These are phyloP conservation scores for Alauda arvensis DNA, from an alignment of 2,797 vertebrate genomes.

Conservation along the genomic window DNA sequence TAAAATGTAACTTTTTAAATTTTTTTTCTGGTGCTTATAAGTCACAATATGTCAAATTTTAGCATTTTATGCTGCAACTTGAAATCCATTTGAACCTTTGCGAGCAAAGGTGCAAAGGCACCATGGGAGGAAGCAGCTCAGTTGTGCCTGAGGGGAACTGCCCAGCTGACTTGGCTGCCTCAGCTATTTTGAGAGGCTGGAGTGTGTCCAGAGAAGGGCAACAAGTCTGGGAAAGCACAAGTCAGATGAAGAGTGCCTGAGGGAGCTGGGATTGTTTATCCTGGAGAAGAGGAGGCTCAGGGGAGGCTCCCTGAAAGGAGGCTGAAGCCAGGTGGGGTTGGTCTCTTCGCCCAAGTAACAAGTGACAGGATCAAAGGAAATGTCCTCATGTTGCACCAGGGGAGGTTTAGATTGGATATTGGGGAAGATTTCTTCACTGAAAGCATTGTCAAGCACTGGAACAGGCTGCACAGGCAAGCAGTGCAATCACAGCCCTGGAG, in stretches of 20 bases:
- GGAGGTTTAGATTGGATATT: not conserved
- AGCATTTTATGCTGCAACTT: not conserved
- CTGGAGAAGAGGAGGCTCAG: not conserved
- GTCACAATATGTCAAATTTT: not conserved
- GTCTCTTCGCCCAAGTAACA: not conserved
- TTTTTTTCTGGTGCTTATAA: not conserved
- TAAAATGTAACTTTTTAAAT: not conserved
- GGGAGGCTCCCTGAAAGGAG: not conserved
- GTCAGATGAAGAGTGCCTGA: fast-evolving
- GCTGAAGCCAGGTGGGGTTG: fast-evolving
- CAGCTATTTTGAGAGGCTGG: not conserved
- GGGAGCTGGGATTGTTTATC: fast-evolving
- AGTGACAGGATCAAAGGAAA: not conserved
- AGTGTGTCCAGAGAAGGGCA: not conserved
- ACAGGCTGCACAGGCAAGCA: not conserved
- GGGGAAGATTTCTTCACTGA: not conserved
- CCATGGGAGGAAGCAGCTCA: not conserved
- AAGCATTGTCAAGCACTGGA: not conserved
- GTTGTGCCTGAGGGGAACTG: not conserved
- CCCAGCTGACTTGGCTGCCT: not conserved
- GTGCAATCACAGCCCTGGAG: not conserved
- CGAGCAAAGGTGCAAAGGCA: not conserved
- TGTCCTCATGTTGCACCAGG: not conserved
- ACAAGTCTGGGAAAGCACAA: not conserved
- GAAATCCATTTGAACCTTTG: not conserved